Percentiles rank a stretch among this genome's conserved stretches.
Evolutionary conservation across 2,888 invertebrate species (phyloP).

Genomic region (Sphinx pinastri): DNA sequence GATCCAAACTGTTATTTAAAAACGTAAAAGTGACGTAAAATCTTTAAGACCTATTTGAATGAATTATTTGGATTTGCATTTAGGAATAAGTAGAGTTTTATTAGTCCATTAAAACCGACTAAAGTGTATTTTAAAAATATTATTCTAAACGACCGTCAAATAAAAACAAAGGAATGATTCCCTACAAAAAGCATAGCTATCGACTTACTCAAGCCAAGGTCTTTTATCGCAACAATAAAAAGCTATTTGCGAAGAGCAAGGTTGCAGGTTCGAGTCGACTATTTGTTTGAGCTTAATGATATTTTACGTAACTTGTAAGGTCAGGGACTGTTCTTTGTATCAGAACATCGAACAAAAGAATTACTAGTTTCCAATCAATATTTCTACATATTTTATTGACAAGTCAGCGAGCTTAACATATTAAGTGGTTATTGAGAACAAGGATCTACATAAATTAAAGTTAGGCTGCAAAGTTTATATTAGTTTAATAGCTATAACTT

Average conservation of each 20-base stretch:
- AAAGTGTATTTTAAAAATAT: not conserved
- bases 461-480: not conserved
- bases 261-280: not conserved
- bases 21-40: slow-evolving; percentile 8
- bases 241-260: slow-evolving; percentile 23
- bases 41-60: not conserved
- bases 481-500: not conserved
- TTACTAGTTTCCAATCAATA: slow-evolving; percentile 17
- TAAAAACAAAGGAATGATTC: not conserved
- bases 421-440: not conserved
- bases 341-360: slow-evolving; percentile 10
- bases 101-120: not conserved
- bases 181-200: not conserved
- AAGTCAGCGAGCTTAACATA: not conserved
- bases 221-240: slow-evolving; percentile 7
- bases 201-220: slow-evolving; percentile 4
- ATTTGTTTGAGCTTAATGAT: slow-evolving; percentile 16
- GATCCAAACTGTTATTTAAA: not conserved
- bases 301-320: slow-evolving; percentile 14
- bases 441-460: slow-evolving; percentile 10
- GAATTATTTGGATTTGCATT: not conserved
- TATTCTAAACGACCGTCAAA: not conserved
- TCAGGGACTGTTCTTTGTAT: slow-evolving; percentile 4
- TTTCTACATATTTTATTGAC: slow-evolving; percentile 1
- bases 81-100: not conserved